Evolutionary conservation across 2,888 invertebrate species (phyloP), one percentile per base, ranked within the genome.

Genomic region (Cartodere bifasciata): DNA sequence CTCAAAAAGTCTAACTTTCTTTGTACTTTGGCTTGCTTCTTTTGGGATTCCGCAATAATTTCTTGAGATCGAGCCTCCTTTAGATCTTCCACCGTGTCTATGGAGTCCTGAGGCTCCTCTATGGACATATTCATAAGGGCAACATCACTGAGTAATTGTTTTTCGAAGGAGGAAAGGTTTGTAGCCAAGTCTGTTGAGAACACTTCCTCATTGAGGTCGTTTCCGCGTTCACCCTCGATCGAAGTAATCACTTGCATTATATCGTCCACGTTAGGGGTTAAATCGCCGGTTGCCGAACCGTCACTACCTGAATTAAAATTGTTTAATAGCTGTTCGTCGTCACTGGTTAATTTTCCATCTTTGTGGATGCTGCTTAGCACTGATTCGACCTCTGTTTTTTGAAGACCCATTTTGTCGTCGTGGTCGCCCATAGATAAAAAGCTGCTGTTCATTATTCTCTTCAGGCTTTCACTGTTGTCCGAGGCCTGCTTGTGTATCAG

Each of bases 221-320:
- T 50, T 44, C 70, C 70, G 32, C 61, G 52, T 37, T 65, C 67
- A 13, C 62, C 65, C 45, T 81, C 83, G 43, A 84, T 70, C 4
- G 75, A 78, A 56, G 81, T 81, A 26, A 85, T 75, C 3, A 76
- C 83, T 54, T 80, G 79, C 43, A 84, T 65, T 30, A 85, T 63
- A 41, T 79, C 83, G 14, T 71, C 70, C 3, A 67, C 68, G 49
- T 67, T 65, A 38, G 68, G 69, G 12, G 62, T 69, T 29, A 72
- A 54, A 48, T 79, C 79, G 42, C 62, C 63, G 37, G 60, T 62
- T 25, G 52, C 50, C 35, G 39, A 30, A 17, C 67, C 57, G 13
- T 52, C 43, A 24, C 51, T 42, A 13, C 44, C 48, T 13, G 50
- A 46, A 34, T 47, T 68, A 32, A 71, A 55, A 45, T 69, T 72